Evolutionary conservation across 2,888 invertebrate species (phyloP), one percentile per base, ranked within the genome.

Genomic region (Noctua comes): DNA sequence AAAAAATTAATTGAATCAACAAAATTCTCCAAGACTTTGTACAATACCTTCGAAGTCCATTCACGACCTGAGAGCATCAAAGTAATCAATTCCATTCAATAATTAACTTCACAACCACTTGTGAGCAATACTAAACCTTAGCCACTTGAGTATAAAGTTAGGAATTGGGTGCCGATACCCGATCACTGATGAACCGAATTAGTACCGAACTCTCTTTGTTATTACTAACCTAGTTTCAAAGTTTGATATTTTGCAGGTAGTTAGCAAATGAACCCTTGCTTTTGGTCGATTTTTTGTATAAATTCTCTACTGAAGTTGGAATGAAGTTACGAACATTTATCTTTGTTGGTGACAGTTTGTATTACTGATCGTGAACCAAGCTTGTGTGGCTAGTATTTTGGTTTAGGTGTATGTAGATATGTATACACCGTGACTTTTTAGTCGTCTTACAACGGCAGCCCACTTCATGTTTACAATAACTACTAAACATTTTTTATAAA

Each of bases 61-160:
- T 83, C 79, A 59, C 66, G 65, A 79, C 64, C 68, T 65, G 27
- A 74, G 71, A 64, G 74, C 72, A 84, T 79, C 74, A 75, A 66
- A 77, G 68, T 82, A 80, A 86, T 89, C 79, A 86, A 84, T 84
- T 82, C 75, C 57, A 76, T 85, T 86, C 72, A 80, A 81, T 86
- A 85, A 89, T 84, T 82, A 86, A 81, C 77, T 82, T n/a, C 10
- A 46, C 8, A 65, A 31, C 16, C 40, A 65, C 48, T 43, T 70
- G 43, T 43, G 64, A 66, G 40, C 68, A 24, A 82, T 70, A 80
- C 48, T 43, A 57, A 71, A 27, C 77, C 76, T 70, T 79, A 80
- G 8, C 0, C 0, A 0, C 11, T 62, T 18, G 0, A 4, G 16
- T 59, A 83, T 71, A 82, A 71, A 73, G 88, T 82, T 70, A 5